Evolutionary conservation across 2,113 vertebrate genomes (phyloP).

Genomic region (Zosterops pallidus): DNA sequence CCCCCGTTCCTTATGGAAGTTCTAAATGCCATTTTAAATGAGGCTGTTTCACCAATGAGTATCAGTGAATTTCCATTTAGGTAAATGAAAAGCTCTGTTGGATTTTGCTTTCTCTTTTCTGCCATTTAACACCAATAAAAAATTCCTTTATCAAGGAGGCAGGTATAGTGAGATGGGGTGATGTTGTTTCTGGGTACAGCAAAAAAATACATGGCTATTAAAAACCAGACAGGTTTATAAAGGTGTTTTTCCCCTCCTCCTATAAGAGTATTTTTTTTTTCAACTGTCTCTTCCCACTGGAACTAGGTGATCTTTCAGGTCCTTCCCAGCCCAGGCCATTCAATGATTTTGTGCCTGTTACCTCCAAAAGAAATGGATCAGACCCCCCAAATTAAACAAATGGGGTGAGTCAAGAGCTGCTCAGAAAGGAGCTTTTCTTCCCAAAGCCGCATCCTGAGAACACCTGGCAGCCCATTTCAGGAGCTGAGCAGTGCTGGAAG

Average conservation of each 20-base stretch:
- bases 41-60: neutral
- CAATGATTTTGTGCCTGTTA: neutral
- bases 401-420: neutral
- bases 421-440: neutral
- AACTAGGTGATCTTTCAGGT: neutral
- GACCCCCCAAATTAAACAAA: neutral
- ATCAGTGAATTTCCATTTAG: neutral
- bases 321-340: neutral
- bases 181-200: neutral
- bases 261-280: neutral
- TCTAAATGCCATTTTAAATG: slow-evolving; percentile 3
- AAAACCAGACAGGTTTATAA: neutral
- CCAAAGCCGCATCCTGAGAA: neutral
- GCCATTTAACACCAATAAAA: neutral
- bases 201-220: neutral
- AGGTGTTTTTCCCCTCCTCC: neutral
- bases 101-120: neutral
- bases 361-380: neutral
- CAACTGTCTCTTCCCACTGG: neutral
- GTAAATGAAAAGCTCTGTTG: neutral
- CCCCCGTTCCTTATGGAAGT: neutral
- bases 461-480: neutral
- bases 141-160: neutral
- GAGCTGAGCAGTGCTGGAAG: neutral
- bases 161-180: neutral